Percentiles rank a stretch among this genome's conserved stretches.
phyloP scores from a whole-genome alignment of 2,797 vertebrate genomes.

The Limnodromus scolopaceus region DNA sequence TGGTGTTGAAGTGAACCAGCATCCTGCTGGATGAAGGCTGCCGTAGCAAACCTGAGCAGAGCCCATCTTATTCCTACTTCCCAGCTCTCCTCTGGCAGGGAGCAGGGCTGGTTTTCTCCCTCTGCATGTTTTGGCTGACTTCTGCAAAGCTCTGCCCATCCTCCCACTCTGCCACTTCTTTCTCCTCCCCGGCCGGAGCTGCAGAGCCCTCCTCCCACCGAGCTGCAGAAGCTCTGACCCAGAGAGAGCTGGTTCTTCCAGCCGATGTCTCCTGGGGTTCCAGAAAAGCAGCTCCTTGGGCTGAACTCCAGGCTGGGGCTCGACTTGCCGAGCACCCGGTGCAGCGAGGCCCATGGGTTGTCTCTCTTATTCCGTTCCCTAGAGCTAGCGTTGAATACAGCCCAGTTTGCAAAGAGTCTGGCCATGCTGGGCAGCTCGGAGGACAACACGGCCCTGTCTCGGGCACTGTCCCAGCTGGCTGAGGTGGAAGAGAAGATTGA shows the following conservation, averaged over 20 bases:
- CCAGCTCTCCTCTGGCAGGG: not conserved
- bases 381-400: conserved; percentile 90
- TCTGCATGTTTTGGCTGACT: not conserved
- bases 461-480: conserved; percentile 94
- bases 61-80: not conserved
- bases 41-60: not conserved
- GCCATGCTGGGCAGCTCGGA: conserved; percentile 98
- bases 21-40: not conserved
- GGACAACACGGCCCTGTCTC: conserved; percentile 96
- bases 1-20: not conserved
- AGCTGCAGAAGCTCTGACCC: not conserved
- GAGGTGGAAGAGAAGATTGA: conserved; percentile 99
- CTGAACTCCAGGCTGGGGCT: not conserved
- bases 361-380: not conserved
- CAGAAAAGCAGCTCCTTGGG: not conserved
- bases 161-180: not conserved
- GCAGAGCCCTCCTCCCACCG: rapidly evolving
- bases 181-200: not conserved
- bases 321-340: too few relatives aligned
- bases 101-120: not conserved
- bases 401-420: conserved; percentile 93
- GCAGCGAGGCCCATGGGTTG: not conserved
- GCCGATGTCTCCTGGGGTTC: not conserved
- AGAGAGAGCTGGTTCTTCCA: not conserved
- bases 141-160: not conserved